These are phyloP conservation scores for Metallyticus violacea DNA, from an alignment of 2,888 invertebrate species.

Conservation along the genomic window DNA sequence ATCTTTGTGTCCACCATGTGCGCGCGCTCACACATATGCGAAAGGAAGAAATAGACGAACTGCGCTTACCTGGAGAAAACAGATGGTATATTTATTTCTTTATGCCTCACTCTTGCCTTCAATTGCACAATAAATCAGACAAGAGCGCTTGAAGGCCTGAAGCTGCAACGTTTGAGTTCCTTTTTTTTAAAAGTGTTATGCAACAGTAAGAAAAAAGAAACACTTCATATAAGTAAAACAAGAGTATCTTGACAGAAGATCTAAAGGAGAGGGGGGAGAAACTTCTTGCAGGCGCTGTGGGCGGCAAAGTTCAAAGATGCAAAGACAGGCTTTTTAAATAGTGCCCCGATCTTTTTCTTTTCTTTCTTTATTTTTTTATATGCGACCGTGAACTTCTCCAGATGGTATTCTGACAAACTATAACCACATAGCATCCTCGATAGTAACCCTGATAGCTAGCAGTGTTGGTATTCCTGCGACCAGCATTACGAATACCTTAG, in stretches of 20 bases:
- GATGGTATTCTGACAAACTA: neutral
- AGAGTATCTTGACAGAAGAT: neutral
- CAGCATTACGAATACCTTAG: too few species aligned
- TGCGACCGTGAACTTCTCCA: neutral
- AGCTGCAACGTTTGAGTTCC: neutral
- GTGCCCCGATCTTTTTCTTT: neutral
- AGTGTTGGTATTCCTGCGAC: too few species aligned
- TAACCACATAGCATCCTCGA: neutral
- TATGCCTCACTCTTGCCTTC: neutral
- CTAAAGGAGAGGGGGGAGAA: neutral
- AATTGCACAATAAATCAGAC: neutral
- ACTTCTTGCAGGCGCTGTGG: neutral
- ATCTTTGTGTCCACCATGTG: too few species aligned
- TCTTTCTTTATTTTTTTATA: too few species aligned
- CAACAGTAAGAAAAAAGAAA: neutral
- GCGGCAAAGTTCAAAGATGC: neutral
- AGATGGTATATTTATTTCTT: too few species aligned
- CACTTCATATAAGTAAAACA: neutral
- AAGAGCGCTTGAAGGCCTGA: neutral
- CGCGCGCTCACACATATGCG: too few species aligned
- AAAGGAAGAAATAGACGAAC: too few species aligned
- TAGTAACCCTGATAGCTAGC: too few species aligned
- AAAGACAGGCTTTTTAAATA: neutral
- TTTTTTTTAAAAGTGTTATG: neutral
- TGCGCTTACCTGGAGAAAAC: too few species aligned